These are phyloP conservation scores for Bombus polaris DNA, from an alignment of 1,140 invertebrate species.

Conservation along the genomic window DNA sequence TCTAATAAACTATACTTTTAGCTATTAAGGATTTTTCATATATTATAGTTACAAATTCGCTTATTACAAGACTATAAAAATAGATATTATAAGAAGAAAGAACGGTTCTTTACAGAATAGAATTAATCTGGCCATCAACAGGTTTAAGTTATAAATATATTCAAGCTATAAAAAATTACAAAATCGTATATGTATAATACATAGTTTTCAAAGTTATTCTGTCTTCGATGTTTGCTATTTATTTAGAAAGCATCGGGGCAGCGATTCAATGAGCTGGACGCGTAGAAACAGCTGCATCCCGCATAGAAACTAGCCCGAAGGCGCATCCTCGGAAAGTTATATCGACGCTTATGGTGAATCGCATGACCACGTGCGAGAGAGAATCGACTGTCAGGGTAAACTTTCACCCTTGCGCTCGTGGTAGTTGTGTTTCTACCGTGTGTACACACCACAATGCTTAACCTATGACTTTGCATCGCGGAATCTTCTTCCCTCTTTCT, in stretches of 20 bases:
- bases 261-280: not conserved
- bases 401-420: constrained; percentile 64
- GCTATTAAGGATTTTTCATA: not conserved
- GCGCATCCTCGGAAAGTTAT: constrained; percentile 47
- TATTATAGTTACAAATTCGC: too few species aligned
- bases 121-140: too few species aligned
- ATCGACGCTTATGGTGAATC: constrained; percentile 33
- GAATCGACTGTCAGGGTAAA: constrained; percentile 57
- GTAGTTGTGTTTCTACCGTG: constrained; percentile 62
- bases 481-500: constrained; percentile 65
- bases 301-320: constrained; percentile 28
- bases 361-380: constrained; percentile 35
- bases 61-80: too few species aligned
- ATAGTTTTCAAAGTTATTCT: not conserved
- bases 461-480: constrained; percentile 66
- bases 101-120: too few species aligned
- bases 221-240: not conserved
- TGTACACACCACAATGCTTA: constrained; percentile 67
- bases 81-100: too few species aligned
- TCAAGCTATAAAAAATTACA: too few species aligned
- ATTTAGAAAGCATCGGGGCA: not conserved
- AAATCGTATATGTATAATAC: too few species aligned
- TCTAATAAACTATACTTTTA: not conserved
- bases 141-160: too few species aligned
- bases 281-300: not conserved